Conservation (phyloP, 1,140 invertebrate species). For the Drosophila sechellia region DNA sequence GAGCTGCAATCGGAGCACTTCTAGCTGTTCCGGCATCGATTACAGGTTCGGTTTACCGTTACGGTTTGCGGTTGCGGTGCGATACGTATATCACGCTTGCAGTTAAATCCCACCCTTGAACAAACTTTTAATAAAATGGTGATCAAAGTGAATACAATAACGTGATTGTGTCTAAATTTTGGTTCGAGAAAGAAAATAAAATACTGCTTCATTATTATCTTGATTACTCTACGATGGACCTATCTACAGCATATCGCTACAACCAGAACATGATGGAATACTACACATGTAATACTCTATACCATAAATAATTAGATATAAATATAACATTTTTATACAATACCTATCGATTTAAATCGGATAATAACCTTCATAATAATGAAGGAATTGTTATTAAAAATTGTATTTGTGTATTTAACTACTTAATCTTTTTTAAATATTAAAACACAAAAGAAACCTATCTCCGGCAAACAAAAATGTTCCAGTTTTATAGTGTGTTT, state of each 20-base stretch:
- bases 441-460: too few relatives aligned
- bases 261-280: constrained; percentile 99
- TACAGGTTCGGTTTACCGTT: constrained; percentile 38
- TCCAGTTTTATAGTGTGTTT: too few relatives aligned
- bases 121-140: constrained; percentile 16
- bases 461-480: too few relatives aligned
- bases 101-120: constrained; percentile 14
- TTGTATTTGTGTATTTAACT: too few relatives aligned
- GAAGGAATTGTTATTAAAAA: too few relatives aligned
- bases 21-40: constrained; percentile 39
- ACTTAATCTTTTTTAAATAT: too few relatives aligned
- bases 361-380: too few relatives aligned
- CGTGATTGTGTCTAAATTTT: constrained; percentile 11
- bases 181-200: not conserved
- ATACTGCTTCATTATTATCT: not conserved
- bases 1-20: constrained; percentile 21
- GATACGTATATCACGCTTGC: constrained; percentile 18
- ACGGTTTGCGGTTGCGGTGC: constrained; percentile 42
- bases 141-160: not conserved
- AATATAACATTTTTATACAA: too few relatives aligned
- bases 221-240: constrained; percentile 88
- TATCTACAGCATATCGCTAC: constrained; percentile 96
- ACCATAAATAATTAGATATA: too few relatives aligned
- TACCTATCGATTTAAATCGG: too few relatives aligned
- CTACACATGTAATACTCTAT: constrained; percentile 94